phyloP scores from a whole-genome alignment of 2,797 vertebrate genomes.

The Mormyrops boulengeri region DNA sequence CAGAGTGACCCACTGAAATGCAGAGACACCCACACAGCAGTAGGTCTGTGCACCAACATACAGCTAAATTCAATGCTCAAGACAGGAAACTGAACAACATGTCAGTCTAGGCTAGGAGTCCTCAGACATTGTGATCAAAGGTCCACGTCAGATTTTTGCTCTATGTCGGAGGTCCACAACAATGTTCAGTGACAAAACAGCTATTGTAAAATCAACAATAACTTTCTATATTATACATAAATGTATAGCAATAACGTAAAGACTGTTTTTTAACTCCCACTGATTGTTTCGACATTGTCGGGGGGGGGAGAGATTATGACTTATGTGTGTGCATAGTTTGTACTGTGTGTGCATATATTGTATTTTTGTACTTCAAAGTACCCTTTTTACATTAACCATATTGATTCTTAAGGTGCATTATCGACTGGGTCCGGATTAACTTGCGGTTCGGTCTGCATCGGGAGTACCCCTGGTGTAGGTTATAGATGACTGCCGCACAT shows the following conservation, averaged over 20 bases:
- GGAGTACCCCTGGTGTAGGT: not conserved
- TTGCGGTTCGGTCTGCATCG: not conserved
- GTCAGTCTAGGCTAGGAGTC: not conserved
- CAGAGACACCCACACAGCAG: conserved; percentile 22
- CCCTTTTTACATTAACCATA: not conserved
- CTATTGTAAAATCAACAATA: not conserved
- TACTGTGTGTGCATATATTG: not conserved
- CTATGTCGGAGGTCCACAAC: not conserved
- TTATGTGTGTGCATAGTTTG: not conserved
- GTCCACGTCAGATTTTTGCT: not conserved
- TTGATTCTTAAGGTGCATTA: not conserved
- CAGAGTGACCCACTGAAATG: conserved; percentile 41
- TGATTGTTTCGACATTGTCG: not conserved
- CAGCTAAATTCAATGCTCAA: conserved; percentile 15
- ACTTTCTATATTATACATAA: not conserved
- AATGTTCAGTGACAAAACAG: not conserved
- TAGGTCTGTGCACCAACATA: not conserved
- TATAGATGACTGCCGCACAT: not conserved
- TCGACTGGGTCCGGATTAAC: not conserved
- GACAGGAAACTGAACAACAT: not conserved
- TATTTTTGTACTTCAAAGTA: not conserved
- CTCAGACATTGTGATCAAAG: not conserved
- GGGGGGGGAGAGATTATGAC: not conserved
- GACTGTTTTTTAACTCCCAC: not conserved
- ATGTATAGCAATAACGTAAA: not conserved